Base-by-base conservation (phyloP, 2,888 invertebrate species). In the Polydrusus tereticollis region DNA sequence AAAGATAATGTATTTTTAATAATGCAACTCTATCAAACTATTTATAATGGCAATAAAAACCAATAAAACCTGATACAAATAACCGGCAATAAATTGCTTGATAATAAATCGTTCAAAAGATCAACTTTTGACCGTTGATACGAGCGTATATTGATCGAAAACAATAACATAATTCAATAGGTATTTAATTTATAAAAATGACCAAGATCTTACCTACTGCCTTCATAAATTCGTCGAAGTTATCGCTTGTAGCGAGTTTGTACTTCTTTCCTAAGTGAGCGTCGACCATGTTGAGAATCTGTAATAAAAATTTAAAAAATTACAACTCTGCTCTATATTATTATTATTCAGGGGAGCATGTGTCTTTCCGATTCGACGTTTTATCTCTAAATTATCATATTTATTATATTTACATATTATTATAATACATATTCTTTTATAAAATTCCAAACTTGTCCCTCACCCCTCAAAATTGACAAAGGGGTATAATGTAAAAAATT, bases 201-300 rank as follows among this genome's bases (percentile, higher is more conserved):
- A 6, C 12, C 2, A 36, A 36, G 7, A 52, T 65, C 93, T 93
- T 83, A 94, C 94, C 94, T 75, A 95, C 86, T 52, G 91, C 89
- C 87, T 94, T 94, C 94, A 96, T 93, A 87, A 93, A 94, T 76
- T 94, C 95, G 80, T 96, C 96, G 85, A 96, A 96, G 84, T 95
- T 94, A 78, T 95, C 94, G 81, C 93, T 92, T 73, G 89, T 88
- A 75, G 87, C 85, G 84, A 96, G 89, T 85, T 94, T 95, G 90
- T 93, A 96, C 85, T 92, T 93, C 86, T 83, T 83, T 36, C 80
- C 82, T 52, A 84, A 77, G 75, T 78, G 80, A 52, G 75, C 77
- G 69, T 85, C 84, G 33, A 84, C 82, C 84, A 84, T 84, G 73
- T 80, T 81, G 38, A 26, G 5, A n/a, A 20, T 1, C 62, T 45